Evolutionary conservation across 2,888 invertebrate genomes (phyloP).

Genomic region (Parasteatoda lunata): DNA sequence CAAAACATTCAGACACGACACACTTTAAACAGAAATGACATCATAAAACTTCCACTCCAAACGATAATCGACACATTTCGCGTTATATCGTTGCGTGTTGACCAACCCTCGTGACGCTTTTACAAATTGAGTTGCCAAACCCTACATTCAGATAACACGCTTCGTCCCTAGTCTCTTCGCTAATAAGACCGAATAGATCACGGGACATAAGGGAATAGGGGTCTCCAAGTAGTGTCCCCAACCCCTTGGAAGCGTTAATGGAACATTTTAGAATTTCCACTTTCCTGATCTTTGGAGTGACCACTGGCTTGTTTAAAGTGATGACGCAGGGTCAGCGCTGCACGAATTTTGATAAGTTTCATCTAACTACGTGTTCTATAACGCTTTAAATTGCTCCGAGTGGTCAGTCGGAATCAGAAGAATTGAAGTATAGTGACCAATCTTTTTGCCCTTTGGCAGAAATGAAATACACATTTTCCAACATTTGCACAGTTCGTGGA

Average conservation of each 20-base stretch:
- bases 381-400: no score
- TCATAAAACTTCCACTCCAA: slow-evolving; percentile 31
- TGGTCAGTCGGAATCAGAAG: no score
- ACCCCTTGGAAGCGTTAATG: slow-evolving; percentile 28
- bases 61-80: slow-evolving; percentile 40
- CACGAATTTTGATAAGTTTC: slow-evolving; percentile 61
- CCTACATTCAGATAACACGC: slow-evolving; percentile 22
- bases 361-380: neutral
- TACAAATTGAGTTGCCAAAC: slow-evolving; percentile 57
- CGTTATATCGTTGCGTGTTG: slow-evolving; percentile 8
- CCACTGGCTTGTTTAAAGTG: slow-evolving; percentile 37
- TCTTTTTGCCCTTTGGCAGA: no score
- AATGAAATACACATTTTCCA: no score
- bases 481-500: no score
- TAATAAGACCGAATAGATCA: slow-evolving; percentile 29
- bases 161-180: neutral
- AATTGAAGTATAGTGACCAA: no score
- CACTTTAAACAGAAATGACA: neutral
- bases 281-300: slow-evolving; percentile 8
- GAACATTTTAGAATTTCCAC: slow-evolving; percentile 42
- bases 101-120: slow-evolving; percentile 26
- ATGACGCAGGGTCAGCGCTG: slow-evolving; percentile 21
- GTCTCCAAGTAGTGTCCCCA: neutral
- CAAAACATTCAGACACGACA: no score
- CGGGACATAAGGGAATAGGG: neutral